phyloP scores from a whole-genome alignment of 2,888 invertebrate species.

The Pegoplata infirma region DNA sequence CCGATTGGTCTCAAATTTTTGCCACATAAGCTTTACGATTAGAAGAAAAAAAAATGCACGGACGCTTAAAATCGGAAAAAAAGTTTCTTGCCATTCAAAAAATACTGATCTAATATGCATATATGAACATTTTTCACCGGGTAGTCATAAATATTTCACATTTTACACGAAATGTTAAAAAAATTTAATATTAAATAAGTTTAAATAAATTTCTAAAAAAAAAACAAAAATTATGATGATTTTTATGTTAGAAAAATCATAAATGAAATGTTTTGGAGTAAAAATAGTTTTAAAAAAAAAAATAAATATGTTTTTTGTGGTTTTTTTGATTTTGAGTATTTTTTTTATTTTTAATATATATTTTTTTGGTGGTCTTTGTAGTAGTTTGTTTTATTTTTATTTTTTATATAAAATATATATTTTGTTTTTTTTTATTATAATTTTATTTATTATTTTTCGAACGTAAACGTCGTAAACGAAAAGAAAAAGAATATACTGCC shows the following conservation, averaged over 20 bases:
- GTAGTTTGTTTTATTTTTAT: conserved; percentile 41
- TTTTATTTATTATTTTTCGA: conserved; percentile 63
- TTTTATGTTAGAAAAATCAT: background rate
- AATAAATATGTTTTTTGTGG: conserved; percentile 22
- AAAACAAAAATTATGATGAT: background rate
- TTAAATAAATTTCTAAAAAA: background rate
- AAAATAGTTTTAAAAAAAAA: conserved; percentile 9
- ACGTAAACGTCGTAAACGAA: conserved; percentile 65
- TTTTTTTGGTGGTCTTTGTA: conserved; percentile 48
- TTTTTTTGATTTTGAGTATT: conserved; percentile 8
- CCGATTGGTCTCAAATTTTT: no score
- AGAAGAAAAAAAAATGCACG: no score
- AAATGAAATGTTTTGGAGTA: conserved; percentile 11
- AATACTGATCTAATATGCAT: no score
- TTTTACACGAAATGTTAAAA: no score
- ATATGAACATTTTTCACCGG: no score
- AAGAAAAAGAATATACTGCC: conserved; percentile 61
- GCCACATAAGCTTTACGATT: no score
- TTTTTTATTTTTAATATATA: conserved; percentile 17
- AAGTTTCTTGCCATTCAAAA: no score
- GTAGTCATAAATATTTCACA: no score
- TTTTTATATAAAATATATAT: background rate
- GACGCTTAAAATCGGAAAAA: no score
- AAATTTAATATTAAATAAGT: background rate
- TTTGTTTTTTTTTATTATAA: conserved; percentile 23